These are phyloP conservation scores for Ornithorhynchus anatinus DNA, from an alignment of 2,113 vertebrate genomes.

Conservation along the genomic window DNA sequence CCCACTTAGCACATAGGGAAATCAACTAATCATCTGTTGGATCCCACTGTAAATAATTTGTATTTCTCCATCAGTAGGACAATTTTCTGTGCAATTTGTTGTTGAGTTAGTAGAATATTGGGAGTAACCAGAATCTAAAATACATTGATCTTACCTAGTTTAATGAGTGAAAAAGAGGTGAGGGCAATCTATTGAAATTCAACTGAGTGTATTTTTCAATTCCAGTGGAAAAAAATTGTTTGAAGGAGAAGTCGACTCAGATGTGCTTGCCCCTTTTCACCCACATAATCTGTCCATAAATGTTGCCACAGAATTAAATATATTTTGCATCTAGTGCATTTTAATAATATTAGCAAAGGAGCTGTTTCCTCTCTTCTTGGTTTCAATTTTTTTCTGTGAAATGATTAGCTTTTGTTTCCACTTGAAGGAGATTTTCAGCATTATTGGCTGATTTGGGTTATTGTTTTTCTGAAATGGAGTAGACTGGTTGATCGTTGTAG, in stretches of 20 bases:
- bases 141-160: neutral
- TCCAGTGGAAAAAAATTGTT: neutral
- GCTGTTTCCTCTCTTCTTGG: neutral
- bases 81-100: slow-evolving; percentile 12
- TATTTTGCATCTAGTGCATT: neutral
- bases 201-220: neutral
- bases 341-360: slow-evolving; percentile 5
- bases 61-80: neutral
- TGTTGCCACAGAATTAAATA: neutral
- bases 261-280: neutral
- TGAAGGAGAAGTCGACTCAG: neutral
- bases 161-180: neutral
- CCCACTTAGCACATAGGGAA: no score
- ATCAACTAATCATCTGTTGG: no score
- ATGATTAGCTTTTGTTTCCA: neutral
- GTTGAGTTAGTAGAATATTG: neutral
- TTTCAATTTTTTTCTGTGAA: slow-evolving; percentile 13
- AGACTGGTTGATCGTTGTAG: no score
- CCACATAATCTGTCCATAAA: neutral
- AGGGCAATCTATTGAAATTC: neutral
- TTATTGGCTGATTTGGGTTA: slow-evolving; percentile 8
- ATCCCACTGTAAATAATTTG: neutral
- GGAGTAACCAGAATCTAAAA: neutral
- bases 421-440: neutral
- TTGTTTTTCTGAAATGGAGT: no score